These are phyloP conservation scores for Eleutherodactylus coqui DNA, from an alignment of 2,797 vertebrate genomes.

Conservation along the genomic window DNA sequence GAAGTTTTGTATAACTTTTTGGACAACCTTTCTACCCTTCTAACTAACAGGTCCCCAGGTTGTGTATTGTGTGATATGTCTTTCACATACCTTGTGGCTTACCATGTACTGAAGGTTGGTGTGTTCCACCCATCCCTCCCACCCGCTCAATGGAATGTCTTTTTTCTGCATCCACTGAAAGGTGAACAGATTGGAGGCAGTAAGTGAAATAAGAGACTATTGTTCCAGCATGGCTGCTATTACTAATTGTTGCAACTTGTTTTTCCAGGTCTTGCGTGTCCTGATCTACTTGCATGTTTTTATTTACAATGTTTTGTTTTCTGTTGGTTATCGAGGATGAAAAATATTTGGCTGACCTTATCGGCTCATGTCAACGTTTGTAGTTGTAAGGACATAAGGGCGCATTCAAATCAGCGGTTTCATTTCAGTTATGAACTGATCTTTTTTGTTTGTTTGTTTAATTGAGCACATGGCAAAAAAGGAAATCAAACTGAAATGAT, in stretches of 20 bases:
- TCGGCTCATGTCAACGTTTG: neutral
- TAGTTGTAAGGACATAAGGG: neutral
- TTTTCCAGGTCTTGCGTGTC: slow-evolving; percentile 10
- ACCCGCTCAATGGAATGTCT: slow-evolving; percentile 30
- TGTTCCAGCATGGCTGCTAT: slow-evolving; percentile 22
- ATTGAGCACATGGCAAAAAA: too few relatives aligned
- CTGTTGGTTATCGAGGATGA: neutral
- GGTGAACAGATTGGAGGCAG: slow-evolving; percentile 34
- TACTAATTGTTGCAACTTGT: slow-evolving; percentile 37
- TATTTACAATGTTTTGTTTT: neutral
- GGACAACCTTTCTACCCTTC: neutral
- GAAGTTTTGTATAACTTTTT: neutral
- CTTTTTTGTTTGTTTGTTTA: too few relatives aligned
- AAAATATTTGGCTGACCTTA: neutral
- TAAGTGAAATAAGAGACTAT: slow-evolving; percentile 42
- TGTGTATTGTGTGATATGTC: slow-evolving; percentile 18
- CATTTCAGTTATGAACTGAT: too few relatives aligned
- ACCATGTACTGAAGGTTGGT: neutral
- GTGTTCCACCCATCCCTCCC: neutral
- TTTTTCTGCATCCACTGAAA: slow-evolving; percentile 33
- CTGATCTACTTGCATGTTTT: neutral
- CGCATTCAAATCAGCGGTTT: too few relatives aligned
- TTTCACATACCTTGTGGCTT: slow-evolving; percentile 21
- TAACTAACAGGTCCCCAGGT: neutral
- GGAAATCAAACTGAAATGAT: too few relatives aligned